Conservation (phyloP, 2,797 vertebrate species). For the Sphenodon punctatus region DNA sequence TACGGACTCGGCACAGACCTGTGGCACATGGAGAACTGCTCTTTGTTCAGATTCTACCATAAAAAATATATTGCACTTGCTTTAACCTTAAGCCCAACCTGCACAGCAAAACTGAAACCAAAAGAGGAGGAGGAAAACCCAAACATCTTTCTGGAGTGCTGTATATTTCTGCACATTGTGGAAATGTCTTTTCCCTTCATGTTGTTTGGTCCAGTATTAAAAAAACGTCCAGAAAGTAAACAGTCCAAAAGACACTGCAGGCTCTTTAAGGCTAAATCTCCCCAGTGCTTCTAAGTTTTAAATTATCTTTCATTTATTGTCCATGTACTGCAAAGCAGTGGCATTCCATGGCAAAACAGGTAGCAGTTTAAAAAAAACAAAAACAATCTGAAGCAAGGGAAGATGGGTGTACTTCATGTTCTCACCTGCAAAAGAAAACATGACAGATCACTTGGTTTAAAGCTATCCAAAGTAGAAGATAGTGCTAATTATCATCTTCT, state of each 20-base stretch:
- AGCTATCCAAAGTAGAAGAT: no score
- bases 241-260: conserved; percentile 79
- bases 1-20: conserved; percentile 51
- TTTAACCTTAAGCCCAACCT: conserved; percentile 69
- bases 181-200: conserved; percentile 46
- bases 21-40: conserved; percentile 53
- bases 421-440: conserved; percentile 75
- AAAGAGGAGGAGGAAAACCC: conserved; percentile 3
- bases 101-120: conserved; percentile 22
- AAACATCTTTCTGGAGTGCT: conserved; percentile 25
- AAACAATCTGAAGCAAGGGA: conserved; percentile 79
- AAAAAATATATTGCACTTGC: conserved; percentile 78
- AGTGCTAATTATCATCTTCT: no score
- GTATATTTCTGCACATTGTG: conserved; percentile 32
- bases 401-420: conserved; percentile 67
- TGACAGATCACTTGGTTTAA: no score
- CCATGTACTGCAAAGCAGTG: conserved; percentile 45
- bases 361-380: conserved; percentile 18
- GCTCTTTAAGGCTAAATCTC: conserved; percentile 88
- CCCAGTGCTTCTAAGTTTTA: conserved; percentile 73
- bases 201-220: conserved; percentile 72
- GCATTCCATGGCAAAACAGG: conserved; percentile 66
- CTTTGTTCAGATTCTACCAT: conserved; percentile 58
- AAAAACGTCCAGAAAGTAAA: conserved; percentile 76
- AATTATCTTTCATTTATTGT: conserved; percentile 52